Percentiles rank a stretch among this genome's conserved stretches.
Evolutionary conservation across 2,797 vertebrate species (phyloP).

Genomic region (Hipposideros larvatus): DNA sequence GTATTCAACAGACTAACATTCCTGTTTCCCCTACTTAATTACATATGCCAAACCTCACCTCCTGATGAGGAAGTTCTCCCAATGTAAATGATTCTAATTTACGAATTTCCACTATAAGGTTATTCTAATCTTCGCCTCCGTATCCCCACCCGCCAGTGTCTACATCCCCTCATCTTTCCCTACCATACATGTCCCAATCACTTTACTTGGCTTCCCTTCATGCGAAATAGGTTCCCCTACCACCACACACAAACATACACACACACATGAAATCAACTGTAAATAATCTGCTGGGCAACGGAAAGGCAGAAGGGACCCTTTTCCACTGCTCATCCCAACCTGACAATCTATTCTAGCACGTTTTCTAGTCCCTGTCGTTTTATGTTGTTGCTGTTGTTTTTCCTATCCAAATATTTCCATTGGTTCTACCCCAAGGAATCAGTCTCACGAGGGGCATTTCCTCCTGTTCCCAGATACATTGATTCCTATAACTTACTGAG

Average conservation of each 20-base stretch:
- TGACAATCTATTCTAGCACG: conserved; percentile 46
- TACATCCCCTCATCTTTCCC: not conserved
- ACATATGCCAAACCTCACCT: not conserved
- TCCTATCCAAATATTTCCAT: conserved; percentile 44
- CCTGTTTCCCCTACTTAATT: conserved; percentile 21
- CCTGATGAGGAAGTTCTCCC: not conserved
- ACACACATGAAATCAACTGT: not conserved
- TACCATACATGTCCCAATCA: conserved; percentile 17
- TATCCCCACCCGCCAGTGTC: not conserved
- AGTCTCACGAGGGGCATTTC: conserved; percentile 4
- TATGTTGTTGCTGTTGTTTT: not conserved
- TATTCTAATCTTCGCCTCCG: conserved; percentile 24
- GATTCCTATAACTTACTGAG: conserved; percentile 27
- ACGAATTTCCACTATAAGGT: conserved; percentile 24
- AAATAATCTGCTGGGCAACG: conserved; percentile 52
- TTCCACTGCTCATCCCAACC: conserved; percentile 1
- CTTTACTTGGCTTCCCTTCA: conserved; percentile 39
- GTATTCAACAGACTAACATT: conserved; percentile 24
- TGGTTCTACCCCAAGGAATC: conserved; percentile 39
- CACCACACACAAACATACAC: not conserved
- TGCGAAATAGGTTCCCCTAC: conserved; percentile 7
- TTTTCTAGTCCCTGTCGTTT: not conserved
- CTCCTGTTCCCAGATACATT: conserved; percentile 48
- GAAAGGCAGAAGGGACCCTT: conserved; percentile 37
- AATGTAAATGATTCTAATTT: conserved; percentile 51